These are phyloP conservation scores for Oscheius sp. DNA, from an alignment of 2,888 invertebrate genomes.

Conservation along the genomic window DNA sequence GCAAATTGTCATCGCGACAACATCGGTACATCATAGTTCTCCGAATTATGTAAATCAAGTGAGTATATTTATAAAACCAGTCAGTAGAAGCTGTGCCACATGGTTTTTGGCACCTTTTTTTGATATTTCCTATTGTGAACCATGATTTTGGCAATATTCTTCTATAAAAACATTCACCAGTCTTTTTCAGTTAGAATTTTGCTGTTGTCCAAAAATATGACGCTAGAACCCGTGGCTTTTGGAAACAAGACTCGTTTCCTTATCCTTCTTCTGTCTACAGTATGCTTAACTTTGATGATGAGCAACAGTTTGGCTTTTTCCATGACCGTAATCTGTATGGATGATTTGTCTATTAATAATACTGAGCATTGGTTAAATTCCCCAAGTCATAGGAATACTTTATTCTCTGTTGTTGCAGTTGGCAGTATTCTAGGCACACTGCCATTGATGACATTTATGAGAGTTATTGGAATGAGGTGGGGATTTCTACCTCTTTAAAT, in stretches of 20 bases:
- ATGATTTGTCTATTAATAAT: slow-evolving; percentile 28
- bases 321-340: slow-evolving; percentile 52
- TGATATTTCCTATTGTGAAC: no score
- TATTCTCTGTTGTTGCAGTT: slow-evolving; percentile 49
- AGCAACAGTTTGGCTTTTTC: slow-evolving; percentile 42
- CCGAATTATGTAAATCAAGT: no score
- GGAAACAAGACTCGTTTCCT: slow-evolving; percentile 25
- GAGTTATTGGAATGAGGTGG: slow-evolving; percentile 38
- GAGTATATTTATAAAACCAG: no score
- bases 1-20: no score
- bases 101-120: no score
- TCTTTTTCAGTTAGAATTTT: no score
- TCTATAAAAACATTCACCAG: no score
- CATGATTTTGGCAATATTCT: no score
- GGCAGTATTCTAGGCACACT: slow-evolving; percentile 42
- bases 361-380: slow-evolving; percentile 26
- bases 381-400: slow-evolving; percentile 14
- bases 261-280: slow-evolving; percentile 16
- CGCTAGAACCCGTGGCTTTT: neutral
- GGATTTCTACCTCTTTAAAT: neutral
- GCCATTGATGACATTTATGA: slow-evolving; percentile 30
- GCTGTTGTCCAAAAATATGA: no score
- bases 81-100: no score
- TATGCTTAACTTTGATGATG: slow-evolving; percentile 39
- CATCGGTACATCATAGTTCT: no score